Base-by-base conservation (phyloP, 35 echinoderm and acorn worm genomes). In the Amphiura filiformis region DNA sequence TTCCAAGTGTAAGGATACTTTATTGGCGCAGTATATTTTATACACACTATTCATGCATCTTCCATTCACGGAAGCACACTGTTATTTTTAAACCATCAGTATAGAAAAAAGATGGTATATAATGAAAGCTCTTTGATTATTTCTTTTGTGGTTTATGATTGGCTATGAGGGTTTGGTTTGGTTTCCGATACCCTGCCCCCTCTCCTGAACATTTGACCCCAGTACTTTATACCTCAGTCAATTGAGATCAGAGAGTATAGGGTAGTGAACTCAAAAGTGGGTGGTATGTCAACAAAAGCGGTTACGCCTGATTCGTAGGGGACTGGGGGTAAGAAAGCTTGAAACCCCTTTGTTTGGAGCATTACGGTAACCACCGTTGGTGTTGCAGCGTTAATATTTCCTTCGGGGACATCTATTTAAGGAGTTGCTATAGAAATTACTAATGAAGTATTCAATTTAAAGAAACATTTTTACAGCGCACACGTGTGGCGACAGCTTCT, bases 371-470 rank as follows among this genome's bases (percentile, higher is more conserved):
- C 3, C 61, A 70, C n/a, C n/a, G n/a, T n/a, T n/a, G n/a, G n/a
- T n/a, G n/a, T n/a, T n/a, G n/a, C n/a, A 70, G 28, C 61, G 41
- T n/a, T n/a, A 23, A 70, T 30, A 15, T 26, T 70, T 70, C 61
- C 61, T 18, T 3, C 1, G 61, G 61, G 61, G 61, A 70, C 61
- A 30, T 18, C 7, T 70, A 70, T 70, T 70, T 70, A 13, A 26
- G 61, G 15, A 23, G 9, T 11, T 70, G 7, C 61, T 70, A 26
- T 70, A 26, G 9, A 70, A 70, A 70, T n/a, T 70, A 26, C 61
- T 70, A 70, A 70, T 70, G 61, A 70, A 70, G 61, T 70, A 15
- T 70, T 70, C 17, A 30, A 70, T 70, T 70, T 70, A 26, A 70
- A 13, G 15, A 70, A 70, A 70, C 9, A 70, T n/a, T 9, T 70